Base-by-base conservation (phyloP, 2,113 vertebrate genomes). In the cattle (Bos taurus) region DNA sequence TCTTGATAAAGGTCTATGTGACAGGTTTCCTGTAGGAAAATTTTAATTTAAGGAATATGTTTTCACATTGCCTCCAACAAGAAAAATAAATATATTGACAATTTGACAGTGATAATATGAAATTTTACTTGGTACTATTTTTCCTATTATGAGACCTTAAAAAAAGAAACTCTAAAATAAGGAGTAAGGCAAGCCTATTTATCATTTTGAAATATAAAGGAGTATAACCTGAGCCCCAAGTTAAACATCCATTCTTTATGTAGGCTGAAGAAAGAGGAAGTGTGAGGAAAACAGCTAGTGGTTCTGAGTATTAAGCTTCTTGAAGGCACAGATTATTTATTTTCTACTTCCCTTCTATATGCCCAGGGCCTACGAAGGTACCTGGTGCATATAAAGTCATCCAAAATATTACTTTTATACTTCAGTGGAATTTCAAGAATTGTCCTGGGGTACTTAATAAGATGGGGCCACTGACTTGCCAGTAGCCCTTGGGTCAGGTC, bases 31-130 rank as follows among this genome's bases (percentile, higher is more conserved):
- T 91, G 21, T 91, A 95, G 56, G 60, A 97, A 98, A 95, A 97
- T 95, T 96, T 89, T 95, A 97, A 97, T 94, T 98, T 97, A 87
- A 93, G 30, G 62, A 92, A 91, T 95, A 93, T 62, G 43, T 96
- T 60, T 96, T 97, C 91, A 78, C 54, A 93, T 93, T 96, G 62
- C 92, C 52, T 97, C 56, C 71, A 97, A 90, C 46, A 77, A 62
- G 46, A 95, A n/a, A 97, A 95, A 98, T 93, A 97, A 96, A 97
- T 97, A 95, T 91, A 93, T 96, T 97, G 94, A 97, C 96, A 98
- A 97, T 88, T 97, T 98, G 94, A 98, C 57, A 97, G 60, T 13
- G 50, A 60, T 95, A 89, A 81, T 96, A 94, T 88, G 87, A 96
- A 97, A 95, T 97, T 97, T 96, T 97, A 50, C 54, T 50, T 98